phyloP scores from a whole-genome alignment of 64 coral and sea anemone genomes.

The Hydrozoanthus tunicans region DNA sequence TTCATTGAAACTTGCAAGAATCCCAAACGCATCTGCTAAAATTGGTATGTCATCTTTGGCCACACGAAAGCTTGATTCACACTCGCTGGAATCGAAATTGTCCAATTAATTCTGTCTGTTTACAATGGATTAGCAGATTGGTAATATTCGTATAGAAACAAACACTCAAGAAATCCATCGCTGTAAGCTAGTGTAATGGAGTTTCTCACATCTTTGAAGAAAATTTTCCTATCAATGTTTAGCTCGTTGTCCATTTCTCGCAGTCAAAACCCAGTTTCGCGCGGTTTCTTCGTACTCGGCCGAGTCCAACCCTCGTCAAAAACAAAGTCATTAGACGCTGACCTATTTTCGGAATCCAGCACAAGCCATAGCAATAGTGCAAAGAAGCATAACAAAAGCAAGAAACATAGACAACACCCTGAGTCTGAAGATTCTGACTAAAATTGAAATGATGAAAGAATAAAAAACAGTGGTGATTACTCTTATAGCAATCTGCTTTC shows the following conservation, averaged over 20 bases:
- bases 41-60: neutral
- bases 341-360: neutral
- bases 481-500: neutral
- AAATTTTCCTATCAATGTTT: conserved; percentile 7
- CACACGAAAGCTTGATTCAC: neutral
- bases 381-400: neutral
- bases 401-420: no score
- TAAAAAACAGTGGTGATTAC: conserved; percentile 9
- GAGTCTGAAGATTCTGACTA: no score
- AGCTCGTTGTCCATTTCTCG: neutral
- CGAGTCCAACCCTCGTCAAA: neutral
- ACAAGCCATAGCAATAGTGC: neutral
- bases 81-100: conserved; percentile 10
- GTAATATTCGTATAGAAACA: conserved; percentile 31
- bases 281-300: neutral
- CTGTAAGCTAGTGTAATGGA: neutral
- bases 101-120: conserved; percentile 1
- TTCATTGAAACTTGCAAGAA: neutral
- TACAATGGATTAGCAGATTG: conserved; percentile 23
- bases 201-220: conserved; percentile 28
- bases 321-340: neutral
- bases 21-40: neutral
- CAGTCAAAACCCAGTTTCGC: neutral
- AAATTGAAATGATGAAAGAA: neutral
- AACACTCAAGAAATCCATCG: conserved; percentile 7